phyloP scores from a whole-genome alignment of 2,113 vertebrate genomes.

The Stigmatopora nigra region DNA sequence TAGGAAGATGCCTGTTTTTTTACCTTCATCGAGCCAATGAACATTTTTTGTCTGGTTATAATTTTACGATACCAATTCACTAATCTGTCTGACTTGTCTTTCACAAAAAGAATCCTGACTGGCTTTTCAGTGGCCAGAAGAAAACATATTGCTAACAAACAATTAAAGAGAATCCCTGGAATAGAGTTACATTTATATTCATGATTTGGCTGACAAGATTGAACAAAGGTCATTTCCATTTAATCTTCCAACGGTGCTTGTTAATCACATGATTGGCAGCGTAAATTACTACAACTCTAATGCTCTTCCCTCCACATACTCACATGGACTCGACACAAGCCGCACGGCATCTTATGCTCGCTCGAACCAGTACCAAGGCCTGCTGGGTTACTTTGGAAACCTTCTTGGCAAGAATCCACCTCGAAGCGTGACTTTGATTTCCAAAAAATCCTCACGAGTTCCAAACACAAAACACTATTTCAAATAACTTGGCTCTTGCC shows the following conservation, averaged over 20 bases:
- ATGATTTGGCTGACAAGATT: constrained; percentile 36
- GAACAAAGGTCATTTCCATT: constrained; percentile 19
- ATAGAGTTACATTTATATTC: constrained; percentile 12
- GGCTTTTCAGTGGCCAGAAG: too few relatives aligned
- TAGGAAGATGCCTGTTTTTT: constrained; percentile 13
- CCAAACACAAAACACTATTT: constrained; percentile 5
- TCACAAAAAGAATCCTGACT: too few relatives aligned
- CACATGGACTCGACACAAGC: not conserved
- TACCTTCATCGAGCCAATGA: not conserved
- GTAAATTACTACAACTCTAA: constrained; percentile 25
- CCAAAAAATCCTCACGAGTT: not conserved
- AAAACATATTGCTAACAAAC: too few relatives aligned
- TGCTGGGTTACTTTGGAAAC: constrained; percentile 22
- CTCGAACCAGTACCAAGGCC: constrained; percentile 17
- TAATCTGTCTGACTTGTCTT: not conserved
- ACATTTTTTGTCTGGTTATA: not conserved
- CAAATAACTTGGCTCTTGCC: constrained; percentile 4
- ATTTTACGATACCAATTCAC: not conserved
- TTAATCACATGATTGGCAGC: constrained; percentile 39
- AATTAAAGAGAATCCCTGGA: too few relatives aligned
- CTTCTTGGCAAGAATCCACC: not conserved
- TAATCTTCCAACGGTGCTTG: constrained; percentile 17
- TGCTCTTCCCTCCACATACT: constrained; percentile 18
- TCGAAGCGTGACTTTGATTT: constrained; percentile 11
- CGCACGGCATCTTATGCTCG: constrained; percentile 10